phyloP scores from a whole-genome alignment of 1,140 invertebrate genomes.

The Octopus sinensis region DNA sequence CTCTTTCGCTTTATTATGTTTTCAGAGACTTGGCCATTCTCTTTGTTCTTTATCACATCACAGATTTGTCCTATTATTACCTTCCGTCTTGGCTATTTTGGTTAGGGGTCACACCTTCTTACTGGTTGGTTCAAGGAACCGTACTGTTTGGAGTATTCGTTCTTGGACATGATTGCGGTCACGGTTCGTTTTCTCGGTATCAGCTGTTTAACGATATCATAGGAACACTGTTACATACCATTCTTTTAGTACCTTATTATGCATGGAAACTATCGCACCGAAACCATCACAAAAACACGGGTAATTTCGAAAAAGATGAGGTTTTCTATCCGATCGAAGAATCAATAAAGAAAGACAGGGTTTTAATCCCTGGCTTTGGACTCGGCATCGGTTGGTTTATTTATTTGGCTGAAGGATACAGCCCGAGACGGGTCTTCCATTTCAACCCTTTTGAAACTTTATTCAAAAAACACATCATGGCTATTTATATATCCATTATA shows the following conservation, averaged over 20 bases:
- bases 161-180: conserved; percentile 54
- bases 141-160: conserved; percentile 47
- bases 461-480: conserved; percentile 19
- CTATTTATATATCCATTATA: conserved; percentile 28
- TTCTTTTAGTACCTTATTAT: conserved; percentile 27
- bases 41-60: conserved; percentile 35
- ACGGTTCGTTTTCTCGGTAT: conserved; percentile 50
- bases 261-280: conserved; percentile 29
- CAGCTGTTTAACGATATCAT: conserved; percentile 28
- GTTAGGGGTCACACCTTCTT: conserved; percentile 28
- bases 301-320: conserved; percentile 29
- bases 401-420: conserved; percentile 24
- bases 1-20: conserved; percentile 43
- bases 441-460: conserved; percentile 22
- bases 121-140: conserved; percentile 50
- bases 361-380: conserved; percentile 20
- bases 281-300: conserved; percentile 27
- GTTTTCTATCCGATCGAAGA: conserved; percentile 28
- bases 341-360: background rate
- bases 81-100: background rate
- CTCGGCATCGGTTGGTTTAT: conserved; percentile 28
- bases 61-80: conserved; percentile 13
- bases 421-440: conserved; percentile 21
- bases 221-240: conserved; percentile 22
- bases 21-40: conserved; percentile 37